Evolutionary conservation across 2,797 vertebrate species (phyloP), one percentile per base, ranked within the genome.

Genomic region (Tokudaia tokunoshimensis): DNA sequence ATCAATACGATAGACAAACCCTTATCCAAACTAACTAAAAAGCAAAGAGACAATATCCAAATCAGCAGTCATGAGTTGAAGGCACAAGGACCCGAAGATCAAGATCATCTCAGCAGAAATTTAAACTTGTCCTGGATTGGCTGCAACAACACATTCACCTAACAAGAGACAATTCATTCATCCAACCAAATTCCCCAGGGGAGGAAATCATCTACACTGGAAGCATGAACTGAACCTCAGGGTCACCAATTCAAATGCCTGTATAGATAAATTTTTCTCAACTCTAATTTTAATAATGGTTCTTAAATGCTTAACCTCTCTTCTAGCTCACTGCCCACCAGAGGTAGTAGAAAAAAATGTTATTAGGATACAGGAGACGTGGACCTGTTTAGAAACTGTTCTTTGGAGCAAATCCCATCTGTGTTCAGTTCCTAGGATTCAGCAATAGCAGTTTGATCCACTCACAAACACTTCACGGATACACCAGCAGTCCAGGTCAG

Each of bases 161-260:
- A 90, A 20, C 61, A 13, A 96, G 0, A 17, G 22, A 47, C 52
- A 70, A 37, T 70, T 81, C 89, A 90, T 92, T 63, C 37, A 67
- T 81, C 57, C 76, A 93, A 65, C 79, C 79, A 89, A 96, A 92
- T 74, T 57, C 11, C 10, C 14, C 13, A 95, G 9, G 29, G 3
- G 9, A 93, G 17, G 15, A 50, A 86, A 63, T 20, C 5, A 31
- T 89, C 70, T 55, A 20, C 86, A 29, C 6, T 86, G 20, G 26
- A 17, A 19, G 1, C 44, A 76, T 65, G 22, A 3, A 85, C 37
- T 81, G 3, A 95, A 2, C 26, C 44, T 70, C 61, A 4, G 8
- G 17, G 29, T 3, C 41, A 1, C 34, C 70, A 29, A 3, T 24
- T 65, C 89, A 93, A 89, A 55, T 75, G 19, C 61, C 24, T 12